Conservation (phyloP, 2,888 invertebrate species). For the Clusia tigrina region DNA sequence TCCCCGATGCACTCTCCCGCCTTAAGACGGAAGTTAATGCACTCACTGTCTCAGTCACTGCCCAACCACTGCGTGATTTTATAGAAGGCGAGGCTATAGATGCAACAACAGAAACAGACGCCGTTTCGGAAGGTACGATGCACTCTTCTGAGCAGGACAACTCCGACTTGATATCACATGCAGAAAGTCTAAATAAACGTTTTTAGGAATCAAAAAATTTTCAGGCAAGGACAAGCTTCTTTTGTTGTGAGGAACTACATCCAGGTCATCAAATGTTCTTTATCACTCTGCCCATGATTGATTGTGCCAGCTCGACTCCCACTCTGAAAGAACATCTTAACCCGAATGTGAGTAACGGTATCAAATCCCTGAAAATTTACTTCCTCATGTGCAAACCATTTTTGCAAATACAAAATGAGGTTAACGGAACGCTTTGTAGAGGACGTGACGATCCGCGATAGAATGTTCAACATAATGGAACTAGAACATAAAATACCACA, state of each 20-base stretch:
- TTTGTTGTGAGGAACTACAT: constrained; percentile 5
- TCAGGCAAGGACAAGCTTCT: neutral
- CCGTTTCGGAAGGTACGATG: too few species aligned
- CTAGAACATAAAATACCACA: constrained; percentile 23
- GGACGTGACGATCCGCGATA: constrained; percentile 18
- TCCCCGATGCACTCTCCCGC: too few species aligned
- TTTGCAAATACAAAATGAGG: constrained; percentile 14
- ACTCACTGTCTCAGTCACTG: too few species aligned
- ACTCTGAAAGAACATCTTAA: neutral
- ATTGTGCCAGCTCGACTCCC: neutral
- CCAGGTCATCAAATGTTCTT: neutral
- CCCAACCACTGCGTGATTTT: too few species aligned
- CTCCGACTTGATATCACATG: constrained; percentile 14
- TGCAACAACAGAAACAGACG: too few species aligned
- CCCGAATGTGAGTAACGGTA: constrained; percentile 5
- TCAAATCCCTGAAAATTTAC: constrained; percentile 2
- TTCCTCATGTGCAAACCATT: constrained; percentile 3
- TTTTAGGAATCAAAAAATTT: constrained; percentile 19
- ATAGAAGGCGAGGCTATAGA: too few species aligned
- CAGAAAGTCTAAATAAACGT: constrained; percentile 17
- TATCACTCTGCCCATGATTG: neutral
- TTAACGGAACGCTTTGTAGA: constrained; percentile 28
- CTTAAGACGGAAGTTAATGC: too few species aligned
- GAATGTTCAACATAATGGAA: constrained; percentile 14
- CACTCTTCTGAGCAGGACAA: constrained; percentile 18